Base-by-base conservation (phyloP, 2,888 invertebrate genomes). In the Bimastos eiseni region DNA sequence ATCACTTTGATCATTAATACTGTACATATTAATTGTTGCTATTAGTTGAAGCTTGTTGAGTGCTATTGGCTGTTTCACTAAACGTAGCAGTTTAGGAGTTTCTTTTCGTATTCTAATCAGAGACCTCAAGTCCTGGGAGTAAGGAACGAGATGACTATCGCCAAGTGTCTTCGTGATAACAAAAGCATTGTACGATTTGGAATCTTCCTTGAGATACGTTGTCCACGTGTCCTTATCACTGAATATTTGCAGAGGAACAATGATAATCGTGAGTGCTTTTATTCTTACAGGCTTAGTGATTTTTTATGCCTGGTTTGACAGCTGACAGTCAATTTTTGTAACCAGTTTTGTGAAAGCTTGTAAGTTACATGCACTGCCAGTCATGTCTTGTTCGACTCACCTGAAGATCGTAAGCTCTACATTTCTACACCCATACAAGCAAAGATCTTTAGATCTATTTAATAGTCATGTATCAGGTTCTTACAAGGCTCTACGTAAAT, bases 191-290 rank as follows among this genome's bases (percentile, higher is more conserved):
- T 92, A 37, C 92, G 91, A 83, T 90, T 92, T 41, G 92, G 92
- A n/a, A 91, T 92, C 89, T 92, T 91, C 90, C 90, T 92, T 33
- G 92, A 91, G 34, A 90, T 90, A 6, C 89, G 91, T 8, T 91
- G 89, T 38, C 91, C 92, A 5, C 88, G 91, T 24, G 55, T 92
- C 30, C 88, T 90, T 38, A 91, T 92, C 30, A 83, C 88, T 34
- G 91, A 92, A 24, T 92, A 92, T 70, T 30, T 92, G 24, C 86
- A 92, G 89, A 88, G 92, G 34, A 92, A 92, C 90, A 90, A 93
- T 38, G 92, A 92, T 88, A 92, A 91, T 70, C 24, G 92, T 92
- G 83, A 70, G 70, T 70, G 70, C 17, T 70, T 70, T 70, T 24
- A 24, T 49, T 70, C n/a, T n/a, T 70, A 70, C 17, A 8, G 0